Base-by-base conservation (phyloP, 1,140 invertebrate genomes). In the Octopus bimaculoides region DNA sequence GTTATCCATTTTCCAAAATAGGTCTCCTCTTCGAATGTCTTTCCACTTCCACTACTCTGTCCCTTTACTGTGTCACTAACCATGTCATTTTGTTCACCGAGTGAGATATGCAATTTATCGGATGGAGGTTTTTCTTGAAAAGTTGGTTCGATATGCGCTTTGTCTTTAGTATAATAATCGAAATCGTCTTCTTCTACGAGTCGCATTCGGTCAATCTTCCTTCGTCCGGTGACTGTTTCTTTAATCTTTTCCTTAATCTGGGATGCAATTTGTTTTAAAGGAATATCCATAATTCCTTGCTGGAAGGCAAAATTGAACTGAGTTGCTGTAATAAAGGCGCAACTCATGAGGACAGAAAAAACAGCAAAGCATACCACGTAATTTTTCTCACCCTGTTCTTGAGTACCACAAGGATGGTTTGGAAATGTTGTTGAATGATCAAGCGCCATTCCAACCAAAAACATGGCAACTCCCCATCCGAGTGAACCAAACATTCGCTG, bases 361-460 rank as follows among this genome's bases (percentile, higher is more conserved):
- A 97, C 97, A 0, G 97, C 96, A 90, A 99, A 99, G 90, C 98
- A 99, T 75, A 99, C 96, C 5, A 96, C 98, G 89, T 99, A 99
- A 89, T 99, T 99, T 87, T 98, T 97, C 79, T 93, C 93, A 6
- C 84, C 83, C 14, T 81, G 78, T 5, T 93, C 94, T 76, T 86
- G 83, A 20, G 82, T 80, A 0, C 93, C 94, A 87, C 98, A 99
- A 0, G 97, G 97, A 84, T 92, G 92, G 79, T 91, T 88, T 93
- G 95, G 91, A 95, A 99, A 85, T 92, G 94, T 82, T 93, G 98
- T 88, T 0, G 97, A 98, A 88, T 98, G 96, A 91, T 99, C 98
- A 69, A 99, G 91, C n/a, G 96, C 97, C 75, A 91, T 86, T 61
- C 98, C 98, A 74, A 99, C 96, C 87, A 99, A 95, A 89, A 99